A percentile compares a stretch with the other conserved stretches of the same genome.
Evolutionary conservation across 2,888 invertebrate genomes (phyloP).

Genomic region (Nomada fabriciana): DNA sequence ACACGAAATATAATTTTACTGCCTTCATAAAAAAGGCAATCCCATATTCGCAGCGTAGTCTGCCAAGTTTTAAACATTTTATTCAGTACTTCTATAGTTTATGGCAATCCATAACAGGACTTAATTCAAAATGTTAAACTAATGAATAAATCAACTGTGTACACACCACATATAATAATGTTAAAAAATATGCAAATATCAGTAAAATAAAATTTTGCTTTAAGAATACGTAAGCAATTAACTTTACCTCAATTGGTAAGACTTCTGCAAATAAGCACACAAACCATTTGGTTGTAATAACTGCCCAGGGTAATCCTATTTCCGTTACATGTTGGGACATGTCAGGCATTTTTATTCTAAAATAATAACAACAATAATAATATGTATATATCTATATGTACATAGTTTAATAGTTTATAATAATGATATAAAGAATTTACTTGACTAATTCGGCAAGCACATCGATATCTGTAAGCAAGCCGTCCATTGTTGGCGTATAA

Average conservation of each 20-base stretch:
- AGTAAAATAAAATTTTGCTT: conserved; percentile 8
- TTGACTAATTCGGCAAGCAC: conserved; percentile 94
- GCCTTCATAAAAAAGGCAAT: conserved; percentile 97
- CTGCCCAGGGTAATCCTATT: conserved; percentile 94
- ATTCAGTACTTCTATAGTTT: conserved; percentile 50
- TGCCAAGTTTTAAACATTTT: conserved; percentile 76
- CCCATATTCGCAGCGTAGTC: conserved; percentile 98
- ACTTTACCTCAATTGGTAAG: conserved; percentile 91
- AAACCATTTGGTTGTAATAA: conserved; percentile 98
- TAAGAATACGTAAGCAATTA: conserved; percentile 42
- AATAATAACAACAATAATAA: conserved; percentile 47
- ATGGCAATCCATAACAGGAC: conserved; percentile 49
- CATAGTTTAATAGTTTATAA: conserved; percentile 1
- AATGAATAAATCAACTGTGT: conserved; percentile 50
- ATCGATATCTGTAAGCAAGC: conserved; percentile 94
- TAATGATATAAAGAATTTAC: conserved; percentile 77
- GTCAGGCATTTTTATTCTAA: conserved; percentile 91
- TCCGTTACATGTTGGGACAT: conserved; percentile 92
- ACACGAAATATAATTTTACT: conserved; percentile 96
- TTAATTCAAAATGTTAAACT: conserved; percentile 44
- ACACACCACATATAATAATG: conserved; percentile 34
- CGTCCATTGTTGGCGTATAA: conserved; percentile 95
- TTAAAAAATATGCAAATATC: conserved; percentile 28
- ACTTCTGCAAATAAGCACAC: conserved; percentile 97
- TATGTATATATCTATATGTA: neutral